Percentiles rank a stretch among this genome's conserved stretches.
phyloP scores from a whole-genome alignment of 2,113 vertebrate species.

The Varanus salvator region DNA sequence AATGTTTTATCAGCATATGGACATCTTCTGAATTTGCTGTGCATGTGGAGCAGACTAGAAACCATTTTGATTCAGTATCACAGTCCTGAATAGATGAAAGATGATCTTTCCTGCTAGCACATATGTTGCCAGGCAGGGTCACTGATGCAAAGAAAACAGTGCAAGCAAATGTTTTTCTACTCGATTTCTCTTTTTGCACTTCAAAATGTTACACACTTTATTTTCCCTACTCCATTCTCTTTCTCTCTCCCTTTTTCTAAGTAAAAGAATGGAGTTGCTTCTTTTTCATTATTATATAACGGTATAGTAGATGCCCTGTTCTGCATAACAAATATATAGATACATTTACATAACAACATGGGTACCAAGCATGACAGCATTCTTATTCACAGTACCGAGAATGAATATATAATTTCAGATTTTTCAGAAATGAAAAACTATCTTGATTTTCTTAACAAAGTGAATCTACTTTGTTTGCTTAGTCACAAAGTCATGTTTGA shows the following conservation, averaged over 20 bases:
- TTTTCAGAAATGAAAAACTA: too few species aligned
- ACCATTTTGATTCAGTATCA: background rate
- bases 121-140: background rate
- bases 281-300: rapidly evolving
- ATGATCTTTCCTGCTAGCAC: background rate
- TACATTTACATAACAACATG: background rate
- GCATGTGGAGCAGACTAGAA: background rate
- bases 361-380: background rate
- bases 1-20: background rate
- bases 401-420: background rate
- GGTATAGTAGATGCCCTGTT: background rate
- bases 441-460: background rate
- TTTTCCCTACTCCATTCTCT: rapidly evolving
- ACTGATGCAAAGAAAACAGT: background rate
- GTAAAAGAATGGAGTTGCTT: background rate
- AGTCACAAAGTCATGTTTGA: too few species aligned
- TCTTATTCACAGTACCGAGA: background rate
- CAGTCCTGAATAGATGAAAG: background rate
- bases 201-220: background rate
- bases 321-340: rapidly evolving
- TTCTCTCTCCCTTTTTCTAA: background rate
- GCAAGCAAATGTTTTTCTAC: background rate
- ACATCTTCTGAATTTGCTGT: background rate
- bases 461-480: background rate
- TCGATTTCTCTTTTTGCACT: background rate